phyloP scores from a whole-genome alignment of 2,797 vertebrate genomes.

The Phrynocephalus forsythii region DNA sequence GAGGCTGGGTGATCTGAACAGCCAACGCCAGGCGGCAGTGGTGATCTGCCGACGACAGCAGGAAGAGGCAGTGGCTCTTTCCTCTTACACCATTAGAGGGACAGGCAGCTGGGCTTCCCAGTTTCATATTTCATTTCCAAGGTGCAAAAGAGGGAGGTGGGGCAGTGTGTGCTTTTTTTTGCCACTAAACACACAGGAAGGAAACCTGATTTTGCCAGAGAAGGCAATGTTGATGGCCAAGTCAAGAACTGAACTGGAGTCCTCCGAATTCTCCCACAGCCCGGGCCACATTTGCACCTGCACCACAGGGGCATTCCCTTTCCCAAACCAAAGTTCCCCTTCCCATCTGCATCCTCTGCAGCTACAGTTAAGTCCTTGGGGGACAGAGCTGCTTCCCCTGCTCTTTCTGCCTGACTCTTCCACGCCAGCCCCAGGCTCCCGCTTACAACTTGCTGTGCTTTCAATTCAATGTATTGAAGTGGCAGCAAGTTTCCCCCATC shows the following conservation, averaged over 20 bases:
- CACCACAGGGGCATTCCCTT: too few species aligned
- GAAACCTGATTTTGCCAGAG: too few species aligned
- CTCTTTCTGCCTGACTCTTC: background rate
- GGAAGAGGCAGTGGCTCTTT: background rate
- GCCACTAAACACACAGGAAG: too few species aligned
- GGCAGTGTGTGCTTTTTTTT: too few species aligned
- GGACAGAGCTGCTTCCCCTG: background rate
- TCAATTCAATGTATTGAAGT: too few species aligned
- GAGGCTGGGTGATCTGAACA: background rate
- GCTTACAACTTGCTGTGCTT: background rate
- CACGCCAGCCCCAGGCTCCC: background rate
- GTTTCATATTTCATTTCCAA: background rate
- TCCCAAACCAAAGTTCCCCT: background rate
- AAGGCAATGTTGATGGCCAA: too few species aligned
- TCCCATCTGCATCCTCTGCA: background rate
- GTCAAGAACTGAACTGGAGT: too few species aligned
- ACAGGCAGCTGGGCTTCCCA: slow-evolving; percentile 25
- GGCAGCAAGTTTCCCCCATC: background rate
- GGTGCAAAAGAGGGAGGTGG: background rate
- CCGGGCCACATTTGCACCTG: too few species aligned
- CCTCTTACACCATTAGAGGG: background rate
- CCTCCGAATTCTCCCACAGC: too few species aligned
- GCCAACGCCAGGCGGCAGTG: slow-evolving; percentile 71
- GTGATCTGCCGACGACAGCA: slow-evolving; percentile 34
- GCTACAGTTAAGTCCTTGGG: background rate